phyloP scores from a whole-genome alignment of 2,888 invertebrate genomes.

The Scelioninae gen. 1 region DNA sequence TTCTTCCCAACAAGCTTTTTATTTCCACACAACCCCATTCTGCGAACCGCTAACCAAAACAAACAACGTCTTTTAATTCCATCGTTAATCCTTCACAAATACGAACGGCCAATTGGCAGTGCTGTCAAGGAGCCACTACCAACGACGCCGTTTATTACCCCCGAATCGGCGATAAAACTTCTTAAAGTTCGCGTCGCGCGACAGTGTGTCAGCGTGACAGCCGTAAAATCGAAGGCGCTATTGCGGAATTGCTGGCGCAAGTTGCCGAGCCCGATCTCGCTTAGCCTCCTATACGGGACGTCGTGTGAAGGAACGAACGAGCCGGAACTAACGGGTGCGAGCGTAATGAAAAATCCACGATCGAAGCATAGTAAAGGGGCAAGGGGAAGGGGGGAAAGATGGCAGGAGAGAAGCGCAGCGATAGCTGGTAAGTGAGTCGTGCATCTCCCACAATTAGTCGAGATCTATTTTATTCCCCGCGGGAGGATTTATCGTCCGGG shows the following conservation, averaged over 20 bases:
- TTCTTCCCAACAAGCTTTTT: no score
- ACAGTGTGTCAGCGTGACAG: conserved; percentile 59
- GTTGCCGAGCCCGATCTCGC: conserved; percentile 76
- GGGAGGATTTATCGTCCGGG: conserved; percentile 82
- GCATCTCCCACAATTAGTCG: conserved; percentile 84
- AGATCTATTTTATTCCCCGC: conserved; percentile 83
- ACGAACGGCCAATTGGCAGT: background rate
- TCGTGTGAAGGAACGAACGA: conserved; percentile 57
- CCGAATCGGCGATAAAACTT: conserved; percentile 38
- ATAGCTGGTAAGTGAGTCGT: conserved; percentile 81
- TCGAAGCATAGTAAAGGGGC: conserved; percentile 8
- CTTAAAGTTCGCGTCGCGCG: conserved; percentile 38
- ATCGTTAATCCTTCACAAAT: background rate
- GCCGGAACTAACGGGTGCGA: conserved; percentile 68
- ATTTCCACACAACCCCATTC: no score
- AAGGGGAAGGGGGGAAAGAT: conserved; percentile 19
- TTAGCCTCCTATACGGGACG: conserved; percentile 71
- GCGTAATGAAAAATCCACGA: conserved; percentile 51
- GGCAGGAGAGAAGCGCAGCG: conserved; percentile 52
- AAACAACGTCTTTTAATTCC: background rate
- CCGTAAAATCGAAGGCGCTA: conserved; percentile 61
- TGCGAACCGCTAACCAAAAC: no score
- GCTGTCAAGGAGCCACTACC: background rate
- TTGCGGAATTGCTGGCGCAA: conserved; percentile 64
- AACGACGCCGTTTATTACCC: conserved; percentile 26